Percentiles rank a stretch among this genome's conserved stretches.
Conservation (phyloP, 2,888 invertebrate species). For the Litoditis marina region DNA sequence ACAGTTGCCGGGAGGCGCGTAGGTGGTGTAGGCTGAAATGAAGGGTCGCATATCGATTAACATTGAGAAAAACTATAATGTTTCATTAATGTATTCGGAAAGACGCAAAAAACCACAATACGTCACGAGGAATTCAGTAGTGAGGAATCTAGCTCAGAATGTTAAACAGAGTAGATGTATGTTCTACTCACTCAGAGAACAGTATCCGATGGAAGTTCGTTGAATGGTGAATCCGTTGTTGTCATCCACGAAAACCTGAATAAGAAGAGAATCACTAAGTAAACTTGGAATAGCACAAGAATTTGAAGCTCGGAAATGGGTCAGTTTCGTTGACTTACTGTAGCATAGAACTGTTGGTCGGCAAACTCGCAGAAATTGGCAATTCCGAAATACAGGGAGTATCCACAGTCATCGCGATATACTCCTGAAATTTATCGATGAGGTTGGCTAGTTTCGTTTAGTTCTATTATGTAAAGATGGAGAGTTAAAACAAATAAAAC, state of each 20-base stretch:
- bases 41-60: too few relatives aligned
- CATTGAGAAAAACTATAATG: too few relatives aligned
- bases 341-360: slow-evolving; percentile 46
- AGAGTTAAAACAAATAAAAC: too few relatives aligned
- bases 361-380: slow-evolving; percentile 40
- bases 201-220: slow-evolving; percentile 44
- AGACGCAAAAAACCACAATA: too few relatives aligned
- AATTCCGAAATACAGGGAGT: slow-evolving; percentile 51
- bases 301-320: not conserved
- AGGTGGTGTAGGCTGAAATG: slow-evolving; percentile 28
- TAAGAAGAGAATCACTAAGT: not conserved
- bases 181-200: slow-evolving; percentile 25
- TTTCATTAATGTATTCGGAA: too few relatives aligned
- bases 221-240: slow-evolving; percentile 48
- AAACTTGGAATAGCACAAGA: too few relatives aligned
- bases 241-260: slow-evolving; percentile 49
- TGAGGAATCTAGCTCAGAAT: too few relatives aligned
- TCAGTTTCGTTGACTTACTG: slow-evolving; percentile 19
- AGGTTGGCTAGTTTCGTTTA: too few relatives aligned
- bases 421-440: slow-evolving; percentile 24
- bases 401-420: slow-evolving; percentile 44
- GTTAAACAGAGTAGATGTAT: too few relatives aligned
- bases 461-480: too few relatives aligned
- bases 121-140: too few relatives aligned
- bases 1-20: slow-evolving; percentile 36